Base-by-base conservation (phyloP, 1,140 invertebrate species). In the Bombus balteatus region DNA sequence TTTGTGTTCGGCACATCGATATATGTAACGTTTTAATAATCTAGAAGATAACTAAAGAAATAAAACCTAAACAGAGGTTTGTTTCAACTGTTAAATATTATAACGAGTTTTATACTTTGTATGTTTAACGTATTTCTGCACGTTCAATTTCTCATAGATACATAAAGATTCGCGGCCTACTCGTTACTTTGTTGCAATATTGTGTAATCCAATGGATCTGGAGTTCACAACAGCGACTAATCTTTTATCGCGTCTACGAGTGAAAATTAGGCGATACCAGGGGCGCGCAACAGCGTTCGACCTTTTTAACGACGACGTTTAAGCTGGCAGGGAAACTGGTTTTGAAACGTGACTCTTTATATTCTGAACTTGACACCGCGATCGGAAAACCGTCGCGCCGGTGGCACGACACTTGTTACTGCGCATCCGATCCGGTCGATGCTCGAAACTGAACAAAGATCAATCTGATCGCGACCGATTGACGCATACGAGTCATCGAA, bases 361-460 rank as follows among this genome's bases (percentile, higher is more conserved):
- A n/a, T 70, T 77, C 34, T 86, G 87, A 88, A 89, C 87, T 88
- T 89, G 87, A 86, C 83, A 86, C 57, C 43, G 39, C 5, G 37
- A 57, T 74, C n/a, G 41, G 43, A 71, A 65, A 88, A 87, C 43
- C 75, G 47, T 86, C 65, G 15, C 32, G 62, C 13, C 37, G 39
- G 15, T 41, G 9, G 32, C 1, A 73, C 68, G 72, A 37, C 10
- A 66, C 66, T 77, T 32, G 2, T 34, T 41, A 66, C 25, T 41
- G 41, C 77, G 65, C 25, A 18, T 62, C 68, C 32, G 83, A 72
- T 59, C 28, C 47, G 81, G 22, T 79, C 76, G 78, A 18, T 25
- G 43, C 47, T 70, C 32, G 28, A 76, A 66, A 75, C 77, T 81
- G 88, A 77, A 71, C 86, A 85, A 90, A 90, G 89, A 88, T 90